Conservation (phyloP, 2,113 vertebrate species). For the Pollachius pollachius region DNA sequence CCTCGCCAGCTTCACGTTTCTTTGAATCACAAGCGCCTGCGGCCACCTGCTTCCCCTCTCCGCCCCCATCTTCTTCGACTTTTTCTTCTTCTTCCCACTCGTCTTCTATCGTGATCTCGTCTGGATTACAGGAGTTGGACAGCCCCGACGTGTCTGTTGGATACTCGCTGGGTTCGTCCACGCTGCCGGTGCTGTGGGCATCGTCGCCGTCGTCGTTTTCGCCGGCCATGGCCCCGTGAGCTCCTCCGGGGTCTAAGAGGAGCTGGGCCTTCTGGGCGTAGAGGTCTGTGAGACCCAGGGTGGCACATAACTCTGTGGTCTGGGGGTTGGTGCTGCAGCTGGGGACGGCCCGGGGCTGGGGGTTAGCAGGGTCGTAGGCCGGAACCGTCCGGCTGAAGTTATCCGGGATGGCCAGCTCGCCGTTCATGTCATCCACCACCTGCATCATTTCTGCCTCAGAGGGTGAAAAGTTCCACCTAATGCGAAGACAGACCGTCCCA, state of each 20-base stretch:
- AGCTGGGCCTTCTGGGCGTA: conserved; percentile 74
- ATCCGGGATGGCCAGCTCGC: conserved; percentile 82
- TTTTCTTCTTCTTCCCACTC: conserved; percentile 79
- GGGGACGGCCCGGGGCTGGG: conserved; percentile 69
- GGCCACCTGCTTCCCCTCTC: conserved; percentile 34
- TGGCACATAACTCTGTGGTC: conserved; percentile 92
- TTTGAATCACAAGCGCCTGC: conserved; percentile 67
- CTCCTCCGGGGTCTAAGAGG: conserved; percentile 60
- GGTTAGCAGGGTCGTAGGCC: conserved; percentile 79
- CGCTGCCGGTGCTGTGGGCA: conserved; percentile 73
- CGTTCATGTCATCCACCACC: conserved; percentile 79
- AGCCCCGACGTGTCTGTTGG: conserved; percentile 84
- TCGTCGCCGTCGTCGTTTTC: conserved; percentile 75
- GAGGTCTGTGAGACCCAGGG: conserved; percentile 85
- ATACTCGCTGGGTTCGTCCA: conserved; percentile 87
- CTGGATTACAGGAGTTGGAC: conserved; percentile 87
- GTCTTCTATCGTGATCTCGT: conserved; percentile 92
- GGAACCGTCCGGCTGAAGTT: conserved; percentile 86
- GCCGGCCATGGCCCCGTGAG: conserved; percentile 39
- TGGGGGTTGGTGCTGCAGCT: conserved; percentile 85
- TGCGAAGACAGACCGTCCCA: not conserved
- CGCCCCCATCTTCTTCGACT: conserved; percentile 63
- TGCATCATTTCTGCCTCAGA: conserved; percentile 85
- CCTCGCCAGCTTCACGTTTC: conserved; percentile 55
- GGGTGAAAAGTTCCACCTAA: conserved; percentile 91